Evolutionary conservation across 2,113 vertebrate species (phyloP).

Genomic region (Nesoenas mayeri): DNA sequence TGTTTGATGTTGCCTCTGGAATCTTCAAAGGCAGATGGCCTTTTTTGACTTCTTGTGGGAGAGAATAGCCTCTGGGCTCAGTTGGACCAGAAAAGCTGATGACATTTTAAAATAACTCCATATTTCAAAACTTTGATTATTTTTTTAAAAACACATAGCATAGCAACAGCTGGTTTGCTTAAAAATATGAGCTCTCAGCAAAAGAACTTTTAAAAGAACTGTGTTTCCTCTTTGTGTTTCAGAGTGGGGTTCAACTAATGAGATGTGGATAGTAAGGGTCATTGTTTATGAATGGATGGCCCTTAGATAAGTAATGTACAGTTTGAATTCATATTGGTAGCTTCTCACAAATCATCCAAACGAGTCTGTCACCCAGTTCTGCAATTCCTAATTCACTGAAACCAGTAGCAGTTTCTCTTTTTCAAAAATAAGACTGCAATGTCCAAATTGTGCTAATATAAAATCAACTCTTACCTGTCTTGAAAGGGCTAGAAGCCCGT

Average conservation of each 20-base stretch:
- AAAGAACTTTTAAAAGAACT: neutral
- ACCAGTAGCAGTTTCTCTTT: neutral
- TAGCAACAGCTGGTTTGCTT: neutral
- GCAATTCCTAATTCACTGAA: neutral
- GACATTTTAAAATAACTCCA: neutral
- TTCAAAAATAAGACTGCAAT: neutral
- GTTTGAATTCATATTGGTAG: neutral
- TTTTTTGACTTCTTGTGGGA: neutral
- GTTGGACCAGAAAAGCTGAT: neutral
- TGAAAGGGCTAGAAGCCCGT: neutral
- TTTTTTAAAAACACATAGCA: neutral
- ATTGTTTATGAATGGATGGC: neutral
- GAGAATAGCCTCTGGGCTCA: neutral
- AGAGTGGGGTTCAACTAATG: neutral
- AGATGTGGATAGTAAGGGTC: fast-evolving
- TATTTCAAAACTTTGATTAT: neutral
- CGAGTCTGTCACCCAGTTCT: neutral
- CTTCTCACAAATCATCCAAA: neutral
- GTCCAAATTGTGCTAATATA: neutral
- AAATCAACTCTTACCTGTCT: neutral
- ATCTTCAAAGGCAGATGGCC: neutral
- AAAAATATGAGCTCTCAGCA: neutral
- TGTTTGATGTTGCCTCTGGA: neutral
- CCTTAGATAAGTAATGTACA: neutral
- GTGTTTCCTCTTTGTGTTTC: neutral